Evolutionary conservation across 2,888 invertebrate species (phyloP).

Genomic region (Drosophila lacicola): DNA sequence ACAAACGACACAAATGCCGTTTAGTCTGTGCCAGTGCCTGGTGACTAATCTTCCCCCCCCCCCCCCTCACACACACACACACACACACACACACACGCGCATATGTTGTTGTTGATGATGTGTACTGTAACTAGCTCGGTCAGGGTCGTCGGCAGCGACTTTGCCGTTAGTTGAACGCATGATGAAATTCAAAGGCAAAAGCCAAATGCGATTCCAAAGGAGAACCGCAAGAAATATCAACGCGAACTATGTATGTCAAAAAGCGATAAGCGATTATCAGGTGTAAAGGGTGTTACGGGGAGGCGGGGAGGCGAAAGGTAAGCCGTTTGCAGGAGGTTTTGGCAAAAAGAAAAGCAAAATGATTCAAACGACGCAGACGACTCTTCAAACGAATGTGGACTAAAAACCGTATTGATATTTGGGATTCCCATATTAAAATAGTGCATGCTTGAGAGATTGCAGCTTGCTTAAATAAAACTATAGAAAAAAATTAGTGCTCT

Average conservation of each 20-base stretch:
- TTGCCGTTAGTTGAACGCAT: slow-evolving; percentile 12
- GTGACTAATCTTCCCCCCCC: slow-evolving; percentile 16
- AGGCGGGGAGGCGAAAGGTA: neutral
- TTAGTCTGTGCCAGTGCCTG: slow-evolving; percentile 54
- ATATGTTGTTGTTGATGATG: neutral
- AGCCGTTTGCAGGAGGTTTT: neutral
- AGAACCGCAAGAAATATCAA: slow-evolving; percentile 39
- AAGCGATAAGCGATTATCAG: slow-evolving; percentile 36
- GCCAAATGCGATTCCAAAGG: slow-evolving; percentile 22
- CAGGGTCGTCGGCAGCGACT: slow-evolving; percentile 18
- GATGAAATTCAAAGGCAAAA: slow-evolving; percentile 41
- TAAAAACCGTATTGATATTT: neutral
- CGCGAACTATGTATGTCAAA: slow-evolving; percentile 32
- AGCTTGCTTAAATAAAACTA: too few relatives aligned
- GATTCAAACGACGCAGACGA: neutral
- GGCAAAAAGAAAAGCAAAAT: neutral
- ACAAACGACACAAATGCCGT: slow-evolving; percentile 57
- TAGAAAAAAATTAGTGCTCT: too few relatives aligned
- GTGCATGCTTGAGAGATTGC: too few relatives aligned
- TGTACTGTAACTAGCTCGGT: slow-evolving; percentile 7
- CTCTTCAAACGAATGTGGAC: too few relatives aligned
- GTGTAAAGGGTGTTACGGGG: neutral
- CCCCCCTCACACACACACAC: too few relatives aligned
- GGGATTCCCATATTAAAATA: neutral
- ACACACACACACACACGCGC: neutral